phyloP scores from a whole-genome alignment of 2,888 invertebrate genomes.

The Agrilus mali region DNA sequence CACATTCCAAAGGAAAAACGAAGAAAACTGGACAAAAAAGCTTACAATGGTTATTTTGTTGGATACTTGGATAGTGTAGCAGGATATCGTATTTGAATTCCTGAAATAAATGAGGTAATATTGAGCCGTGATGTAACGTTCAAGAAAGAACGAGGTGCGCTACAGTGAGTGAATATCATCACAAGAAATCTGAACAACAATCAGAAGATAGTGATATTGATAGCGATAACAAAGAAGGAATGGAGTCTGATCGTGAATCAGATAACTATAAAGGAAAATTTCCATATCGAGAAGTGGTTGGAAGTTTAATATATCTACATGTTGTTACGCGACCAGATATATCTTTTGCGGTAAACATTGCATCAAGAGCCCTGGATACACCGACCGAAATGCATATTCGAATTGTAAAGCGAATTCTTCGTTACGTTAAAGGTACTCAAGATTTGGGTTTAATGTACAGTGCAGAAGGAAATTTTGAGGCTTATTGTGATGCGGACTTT shows the following conservation, averaged over 20 bases:
- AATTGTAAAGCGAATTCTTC: no score
- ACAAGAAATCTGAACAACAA: background rate
- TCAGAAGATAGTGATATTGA: background rate
- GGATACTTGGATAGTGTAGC: conserved; percentile 11
- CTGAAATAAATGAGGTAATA: conserved; percentile 10
- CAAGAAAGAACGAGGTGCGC: conserved; percentile 2
- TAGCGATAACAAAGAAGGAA: background rate
- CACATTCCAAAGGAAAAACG: conserved; percentile 14
- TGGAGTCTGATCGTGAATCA: background rate
- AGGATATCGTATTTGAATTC: conserved; percentile 13
- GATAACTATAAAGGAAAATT: background rate
- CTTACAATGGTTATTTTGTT: conserved; percentile 10
- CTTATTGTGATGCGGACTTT: no score
- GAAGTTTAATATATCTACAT: no score
- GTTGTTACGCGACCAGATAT: no score
- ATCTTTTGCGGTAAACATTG: no score
- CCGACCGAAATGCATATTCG: no score
- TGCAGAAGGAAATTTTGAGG: no score
- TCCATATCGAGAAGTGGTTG: no score
- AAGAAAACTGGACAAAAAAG: conserved; percentile 12
- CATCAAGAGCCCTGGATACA: no score
- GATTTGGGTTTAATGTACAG: no score
- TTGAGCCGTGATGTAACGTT: conserved; percentile 14
- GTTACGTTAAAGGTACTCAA: no score
- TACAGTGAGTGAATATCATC: background rate